phyloP scores from a whole-genome alignment of 2,113 vertebrate species.

The Gracilinanus agilis region DNA sequence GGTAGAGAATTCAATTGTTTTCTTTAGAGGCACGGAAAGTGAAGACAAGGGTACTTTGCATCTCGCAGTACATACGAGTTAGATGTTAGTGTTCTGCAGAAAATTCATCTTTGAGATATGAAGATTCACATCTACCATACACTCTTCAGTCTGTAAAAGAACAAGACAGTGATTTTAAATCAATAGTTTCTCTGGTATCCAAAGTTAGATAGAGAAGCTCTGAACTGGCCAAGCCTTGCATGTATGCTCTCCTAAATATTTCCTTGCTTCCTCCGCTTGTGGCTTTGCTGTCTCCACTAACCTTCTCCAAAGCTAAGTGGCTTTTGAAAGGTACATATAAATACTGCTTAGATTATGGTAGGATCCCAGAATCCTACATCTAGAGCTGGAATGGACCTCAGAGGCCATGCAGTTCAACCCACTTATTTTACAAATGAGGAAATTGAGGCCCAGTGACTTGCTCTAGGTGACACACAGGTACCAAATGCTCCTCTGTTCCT shows the following conservation, averaged over 20 bases:
- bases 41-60: neutral
- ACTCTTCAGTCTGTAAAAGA: neutral
- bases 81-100: neutral
- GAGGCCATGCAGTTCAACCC: neutral
- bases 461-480: neutral
- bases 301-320: neutral
- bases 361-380: neutral
- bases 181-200: neutral
- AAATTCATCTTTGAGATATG: neutral
- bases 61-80: constrained; percentile 10
- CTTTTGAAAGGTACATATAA: neutral
- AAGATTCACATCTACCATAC: neutral
- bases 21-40: constrained; percentile 57
- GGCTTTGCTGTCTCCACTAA: neutral
- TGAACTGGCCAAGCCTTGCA: rapidly evolving
- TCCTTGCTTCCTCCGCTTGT: neutral
- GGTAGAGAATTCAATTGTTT: constrained; percentile 69
- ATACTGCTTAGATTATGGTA: rapidly evolving
- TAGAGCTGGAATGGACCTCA: neutral
- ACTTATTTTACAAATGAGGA: neutral
- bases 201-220: neutral
- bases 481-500: neutral
- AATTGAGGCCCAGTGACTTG: neutral
- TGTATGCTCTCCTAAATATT: rapidly evolving
- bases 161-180: neutral